Percentiles rank a stretch among this genome's conserved stretches.
Evolutionary conservation across 2,113 vertebrate species (phyloP).

Genomic region (Emberiza fucata): DNA sequence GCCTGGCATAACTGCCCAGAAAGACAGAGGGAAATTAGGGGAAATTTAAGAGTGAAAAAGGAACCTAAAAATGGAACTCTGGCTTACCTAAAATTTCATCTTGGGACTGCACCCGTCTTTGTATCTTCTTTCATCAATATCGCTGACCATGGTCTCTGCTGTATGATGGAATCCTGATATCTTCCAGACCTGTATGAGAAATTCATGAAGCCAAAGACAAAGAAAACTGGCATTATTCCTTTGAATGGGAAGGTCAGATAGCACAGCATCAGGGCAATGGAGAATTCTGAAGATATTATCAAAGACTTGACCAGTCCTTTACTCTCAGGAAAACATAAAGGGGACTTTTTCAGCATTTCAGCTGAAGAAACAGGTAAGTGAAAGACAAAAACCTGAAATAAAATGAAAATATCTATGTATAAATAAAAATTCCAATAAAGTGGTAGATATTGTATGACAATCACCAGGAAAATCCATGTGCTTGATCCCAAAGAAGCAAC

Average conservation of each 20-base stretch:
- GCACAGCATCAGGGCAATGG: not conserved
- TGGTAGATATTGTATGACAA: not conserved
- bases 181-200: not conserved
- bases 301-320: not conserved
- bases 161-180: not conserved
- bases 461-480: not conserved
- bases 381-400: not conserved
- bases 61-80: not conserved
- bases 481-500: not conserved
- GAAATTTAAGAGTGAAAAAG: not conserved
- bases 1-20: not conserved
- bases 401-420: not conserved
- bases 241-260: not conserved
- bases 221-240: not conserved
- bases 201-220: not conserved
- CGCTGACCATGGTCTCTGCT: not conserved
- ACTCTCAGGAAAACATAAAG: not conserved
- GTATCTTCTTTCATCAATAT: not conserved
- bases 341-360: not conserved
- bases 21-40: not conserved
- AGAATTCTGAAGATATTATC: not conserved
- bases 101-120: not conserved
- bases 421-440: not conserved
- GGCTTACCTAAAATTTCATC: not conserved
- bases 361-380: not conserved